Percentiles rank a stretch among this genome's conserved stretches.
Conservation (phyloP, 2,888 invertebrate species). For the Tenthredo scrophulariae region DNA sequence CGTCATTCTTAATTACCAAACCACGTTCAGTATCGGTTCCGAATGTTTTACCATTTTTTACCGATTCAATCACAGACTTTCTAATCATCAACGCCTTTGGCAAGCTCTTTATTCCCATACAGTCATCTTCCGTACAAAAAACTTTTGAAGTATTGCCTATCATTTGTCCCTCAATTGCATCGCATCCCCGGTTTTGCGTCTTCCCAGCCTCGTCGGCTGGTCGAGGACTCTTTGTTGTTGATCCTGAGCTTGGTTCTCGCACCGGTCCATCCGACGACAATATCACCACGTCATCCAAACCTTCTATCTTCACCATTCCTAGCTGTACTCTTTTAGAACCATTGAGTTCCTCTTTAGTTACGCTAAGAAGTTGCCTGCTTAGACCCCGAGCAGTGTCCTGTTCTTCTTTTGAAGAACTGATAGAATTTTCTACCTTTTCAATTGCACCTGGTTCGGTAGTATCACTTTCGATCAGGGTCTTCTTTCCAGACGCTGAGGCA, state of each 20-base stretch:
- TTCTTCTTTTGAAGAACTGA: neutral
- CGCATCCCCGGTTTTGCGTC: neutral
- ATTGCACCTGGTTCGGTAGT: neutral
- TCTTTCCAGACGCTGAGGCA: neutral
- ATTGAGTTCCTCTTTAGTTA: neutral
- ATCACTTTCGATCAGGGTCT: neutral
- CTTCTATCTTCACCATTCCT: constrained; percentile 11
- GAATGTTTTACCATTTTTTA: constrained; percentile 26
- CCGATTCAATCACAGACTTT: constrained; percentile 42
- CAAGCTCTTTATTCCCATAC: constrained; percentile 26
- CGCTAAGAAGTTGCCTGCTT: neutral
- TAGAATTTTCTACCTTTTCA: neutral
- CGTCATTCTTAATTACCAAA: neutral
- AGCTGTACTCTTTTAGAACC: neutral
- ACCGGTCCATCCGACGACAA: constrained; percentile 12
- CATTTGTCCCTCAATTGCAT: neutral
- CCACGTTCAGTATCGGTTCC: neutral
- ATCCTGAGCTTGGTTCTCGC: constrained; percentile 43
- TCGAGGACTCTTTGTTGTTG: constrained; percentile 54
- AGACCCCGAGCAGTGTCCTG: neutral
- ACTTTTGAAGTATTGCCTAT: constrained; percentile 4
- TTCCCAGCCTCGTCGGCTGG: constrained; percentile 60
- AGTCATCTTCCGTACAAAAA: neutral
- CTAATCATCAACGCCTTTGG: constrained; percentile 25
- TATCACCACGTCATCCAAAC: constrained; percentile 26